These are phyloP conservation scores for Lasiurus cinereus DNA, from an alignment of 2,113 vertebrate species.

Conservation along the genomic window DNA sequence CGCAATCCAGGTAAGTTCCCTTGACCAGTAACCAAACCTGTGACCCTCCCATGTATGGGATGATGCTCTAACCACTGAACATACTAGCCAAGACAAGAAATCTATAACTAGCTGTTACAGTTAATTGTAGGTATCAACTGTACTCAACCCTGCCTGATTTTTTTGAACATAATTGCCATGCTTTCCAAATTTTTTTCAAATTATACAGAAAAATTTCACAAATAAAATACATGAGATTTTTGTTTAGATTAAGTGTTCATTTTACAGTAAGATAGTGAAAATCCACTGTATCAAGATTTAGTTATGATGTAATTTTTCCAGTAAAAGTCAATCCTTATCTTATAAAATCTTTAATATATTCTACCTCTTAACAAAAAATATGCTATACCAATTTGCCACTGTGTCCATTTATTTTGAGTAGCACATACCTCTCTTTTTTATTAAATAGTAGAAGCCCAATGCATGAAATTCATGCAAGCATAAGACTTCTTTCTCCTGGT, in stretches of 20 bases:
- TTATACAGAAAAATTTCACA: constrained; percentile 20
- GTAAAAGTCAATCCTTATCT: background rate
- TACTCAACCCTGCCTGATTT: background rate
- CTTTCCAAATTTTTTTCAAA: constrained; percentile 46
- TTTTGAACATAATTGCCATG: background rate
- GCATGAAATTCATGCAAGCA: too few species aligned
- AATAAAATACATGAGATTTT: constrained; percentile 32
- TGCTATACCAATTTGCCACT: background rate
- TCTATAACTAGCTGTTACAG: too few species aligned
- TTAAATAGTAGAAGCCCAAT: background rate
- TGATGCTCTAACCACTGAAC: too few species aligned
- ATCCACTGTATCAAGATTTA: background rate
- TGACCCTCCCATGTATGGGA: too few species aligned
- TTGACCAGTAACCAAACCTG: too few species aligned
- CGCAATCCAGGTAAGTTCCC: too few species aligned
- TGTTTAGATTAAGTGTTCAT: background rate
- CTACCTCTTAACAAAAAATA: constrained; percentile 20
- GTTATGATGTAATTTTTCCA: background rate
- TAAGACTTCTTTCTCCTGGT: too few species aligned
- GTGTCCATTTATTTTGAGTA: background rate
- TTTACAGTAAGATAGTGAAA: background rate
- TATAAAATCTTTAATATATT: constrained; percentile 25
- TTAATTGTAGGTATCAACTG: too few species aligned
- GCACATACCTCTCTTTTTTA: background rate
- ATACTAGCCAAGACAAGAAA: too few species aligned